Conservation (phyloP, 2,888 invertebrate species). For the Melinaea menophilus region DNA sequence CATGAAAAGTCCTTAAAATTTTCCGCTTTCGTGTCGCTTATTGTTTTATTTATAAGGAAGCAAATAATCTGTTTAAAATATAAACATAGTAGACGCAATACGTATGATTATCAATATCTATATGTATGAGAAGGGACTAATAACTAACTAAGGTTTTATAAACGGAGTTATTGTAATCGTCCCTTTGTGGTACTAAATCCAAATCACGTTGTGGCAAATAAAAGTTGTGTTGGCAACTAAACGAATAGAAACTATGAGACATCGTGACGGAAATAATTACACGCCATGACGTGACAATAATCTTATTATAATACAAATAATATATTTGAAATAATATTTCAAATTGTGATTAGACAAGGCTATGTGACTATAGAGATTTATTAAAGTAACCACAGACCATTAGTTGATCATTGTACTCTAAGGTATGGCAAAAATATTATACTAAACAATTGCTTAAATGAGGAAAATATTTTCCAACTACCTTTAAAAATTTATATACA, state of each 20-base stretch:
- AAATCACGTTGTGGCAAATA: constrained; percentile 16
- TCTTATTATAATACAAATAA: constrained; percentile 4
- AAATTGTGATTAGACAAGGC: no score
- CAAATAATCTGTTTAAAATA: background rate
- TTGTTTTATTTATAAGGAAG: background rate
- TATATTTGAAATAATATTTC: no score
- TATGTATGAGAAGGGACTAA: background rate
- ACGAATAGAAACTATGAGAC: constrained; percentile 12
- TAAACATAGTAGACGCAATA: background rate
- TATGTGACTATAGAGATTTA: no score
- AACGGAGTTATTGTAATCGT: background rate
- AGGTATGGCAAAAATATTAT: no score
- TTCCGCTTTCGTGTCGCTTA: background rate
- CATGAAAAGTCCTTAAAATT: background rate
- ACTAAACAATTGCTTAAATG: no score
- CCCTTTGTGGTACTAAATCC: background rate
- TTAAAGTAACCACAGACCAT: no score
- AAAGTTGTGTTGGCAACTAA: constrained; percentile 14
- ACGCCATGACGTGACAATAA: constrained; percentile 4
- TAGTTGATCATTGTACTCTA: no score
- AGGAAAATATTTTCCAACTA: no score
- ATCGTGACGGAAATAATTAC: constrained; percentile 7
- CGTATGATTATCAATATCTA: background rate
- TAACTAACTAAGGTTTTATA: background rate
- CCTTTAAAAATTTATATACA: no score